Evolutionary conservation across 1,140 invertebrate species (phyloP), one percentile per base, ranked within the genome.

Genomic region (Drosophila baimaii): DNA sequence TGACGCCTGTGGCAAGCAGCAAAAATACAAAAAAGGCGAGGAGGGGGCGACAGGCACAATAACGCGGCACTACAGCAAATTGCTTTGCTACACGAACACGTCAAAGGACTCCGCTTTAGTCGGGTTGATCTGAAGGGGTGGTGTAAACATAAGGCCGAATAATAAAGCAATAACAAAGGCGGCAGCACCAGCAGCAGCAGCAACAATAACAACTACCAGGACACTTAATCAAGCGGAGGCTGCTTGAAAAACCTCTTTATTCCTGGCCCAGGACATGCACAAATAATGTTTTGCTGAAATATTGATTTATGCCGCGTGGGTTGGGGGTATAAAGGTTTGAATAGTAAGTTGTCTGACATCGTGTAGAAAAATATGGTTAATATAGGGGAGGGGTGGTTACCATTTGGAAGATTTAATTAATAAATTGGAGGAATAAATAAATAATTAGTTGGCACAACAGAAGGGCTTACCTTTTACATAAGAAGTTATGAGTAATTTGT

Each of bases 31-130:
- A 75, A 46, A 66, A 59, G 15, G n/a, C 47, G 5, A 3, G 23
- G 19, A 54, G 79, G 37, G 66, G 43, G n/a, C 46, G n/a, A 63
- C 73, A 65, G 57, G 41, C 35, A 74, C 61, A 52, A 80, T 65
- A 79, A 70, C 23, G 46, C 51, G 69, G 43, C 81, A 85, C 81
- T 86, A 85, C 78, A 85, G 74, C 77, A 85, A 85, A 85, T 85
- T 85, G 78, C 81, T 85, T 78, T 81, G 78, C 78, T 58, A 86
- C 81, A 85, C 55, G 68, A 74, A 68, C 80, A 69, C 77, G 81
- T 84, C 77, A 80, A 79, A 83, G 80, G 70, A 59, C 39, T 27
- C 58, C 49, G 29, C 10, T 46, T 47, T 29, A 52, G 29, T 39
- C 13, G 25, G 31, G 37, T 39, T 37, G 51, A 71, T 37, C 27